Percentiles rank a stretch among this genome's conserved stretches.
These are phyloP conservation scores for Eutolmus rufibarbis DNA, from an alignment of 2,888 invertebrate genomes.

Conservation along the genomic window DNA sequence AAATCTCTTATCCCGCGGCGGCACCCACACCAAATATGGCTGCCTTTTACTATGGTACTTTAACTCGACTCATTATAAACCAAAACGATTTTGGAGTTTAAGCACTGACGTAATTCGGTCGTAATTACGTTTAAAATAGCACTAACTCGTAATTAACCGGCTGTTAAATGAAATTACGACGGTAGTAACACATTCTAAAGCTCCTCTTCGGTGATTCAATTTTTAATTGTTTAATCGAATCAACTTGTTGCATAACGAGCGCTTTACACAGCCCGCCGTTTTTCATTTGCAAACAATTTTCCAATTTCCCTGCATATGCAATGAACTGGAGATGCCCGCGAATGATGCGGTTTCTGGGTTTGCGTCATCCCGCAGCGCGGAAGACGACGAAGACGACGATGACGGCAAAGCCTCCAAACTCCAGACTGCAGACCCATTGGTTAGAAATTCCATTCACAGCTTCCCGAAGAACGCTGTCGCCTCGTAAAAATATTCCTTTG, in stretches of 20 bases:
- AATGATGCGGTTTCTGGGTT: not conserved
- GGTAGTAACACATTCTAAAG: not conserved
- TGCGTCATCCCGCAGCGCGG: not conserved
- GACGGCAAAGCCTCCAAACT: too few species aligned
- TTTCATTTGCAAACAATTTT: not conserved
- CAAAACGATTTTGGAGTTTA: not conserved
- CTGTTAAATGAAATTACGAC: not conserved
- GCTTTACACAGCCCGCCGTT: not conserved
- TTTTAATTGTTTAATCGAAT: not conserved
- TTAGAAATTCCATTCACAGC: slow-evolving; percentile 13
- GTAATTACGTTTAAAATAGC: not conserved
- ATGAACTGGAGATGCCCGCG: not conserved
- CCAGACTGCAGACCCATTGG: not conserved
- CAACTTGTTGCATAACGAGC: not conserved
- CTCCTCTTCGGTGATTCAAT: not conserved
- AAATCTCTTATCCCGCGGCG: not conserved
- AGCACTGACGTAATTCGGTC: not conserved
- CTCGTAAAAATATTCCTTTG: not conserved
- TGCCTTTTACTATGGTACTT: not conserved
- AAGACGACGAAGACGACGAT: not conserved
- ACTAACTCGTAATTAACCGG: not conserved
- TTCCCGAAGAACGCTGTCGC: slow-evolving; percentile 21
- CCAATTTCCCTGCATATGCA: not conserved
- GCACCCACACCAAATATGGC: not conserved
- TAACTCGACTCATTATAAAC: not conserved